phyloP scores from a whole-genome alignment of 2,797 vertebrate species.

The Lemur catta region DNA sequence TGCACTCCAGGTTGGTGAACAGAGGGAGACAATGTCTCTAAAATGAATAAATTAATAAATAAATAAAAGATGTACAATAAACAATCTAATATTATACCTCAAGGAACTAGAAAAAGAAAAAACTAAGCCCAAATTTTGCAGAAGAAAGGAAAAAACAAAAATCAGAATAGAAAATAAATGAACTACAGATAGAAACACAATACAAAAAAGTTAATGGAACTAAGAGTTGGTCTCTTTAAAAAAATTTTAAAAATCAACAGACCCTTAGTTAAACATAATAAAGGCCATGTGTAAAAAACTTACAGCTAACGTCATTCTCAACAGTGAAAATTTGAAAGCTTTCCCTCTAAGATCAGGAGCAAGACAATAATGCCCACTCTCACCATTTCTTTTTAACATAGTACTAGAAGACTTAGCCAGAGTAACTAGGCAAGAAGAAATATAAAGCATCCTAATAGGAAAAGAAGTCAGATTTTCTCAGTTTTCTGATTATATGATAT shows the following conservation, averaged over 20 bases:
- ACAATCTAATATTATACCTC: neutral
- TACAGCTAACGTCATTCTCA: neutral
- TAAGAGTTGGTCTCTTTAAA: neutral
- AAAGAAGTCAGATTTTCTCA: neutral
- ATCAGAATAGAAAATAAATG: neutral
- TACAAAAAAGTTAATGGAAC: neutral
- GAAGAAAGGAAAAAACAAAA: neutral
- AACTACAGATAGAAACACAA: neutral
- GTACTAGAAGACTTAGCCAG: neutral
- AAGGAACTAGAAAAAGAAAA: neutral
- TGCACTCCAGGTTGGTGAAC: too few species aligned
- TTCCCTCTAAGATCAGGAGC: neutral
- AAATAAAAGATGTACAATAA: too few species aligned
- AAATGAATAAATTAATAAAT: too few species aligned
- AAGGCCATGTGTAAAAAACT: neutral
- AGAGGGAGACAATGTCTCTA: too few species aligned
- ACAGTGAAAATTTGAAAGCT: neutral
- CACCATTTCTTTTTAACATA: neutral
- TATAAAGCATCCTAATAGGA: neutral
- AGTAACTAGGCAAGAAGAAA: neutral
- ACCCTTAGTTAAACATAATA: neutral
- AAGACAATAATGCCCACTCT: neutral
- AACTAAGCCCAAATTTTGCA: neutral
- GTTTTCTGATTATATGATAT: neutral
- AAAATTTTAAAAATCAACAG: neutral